A percentile compares a stretch with the other conserved stretches of the same genome.
Conservation (phyloP, 2,113 vertebrate species). For the Leucosticte australis region DNA sequence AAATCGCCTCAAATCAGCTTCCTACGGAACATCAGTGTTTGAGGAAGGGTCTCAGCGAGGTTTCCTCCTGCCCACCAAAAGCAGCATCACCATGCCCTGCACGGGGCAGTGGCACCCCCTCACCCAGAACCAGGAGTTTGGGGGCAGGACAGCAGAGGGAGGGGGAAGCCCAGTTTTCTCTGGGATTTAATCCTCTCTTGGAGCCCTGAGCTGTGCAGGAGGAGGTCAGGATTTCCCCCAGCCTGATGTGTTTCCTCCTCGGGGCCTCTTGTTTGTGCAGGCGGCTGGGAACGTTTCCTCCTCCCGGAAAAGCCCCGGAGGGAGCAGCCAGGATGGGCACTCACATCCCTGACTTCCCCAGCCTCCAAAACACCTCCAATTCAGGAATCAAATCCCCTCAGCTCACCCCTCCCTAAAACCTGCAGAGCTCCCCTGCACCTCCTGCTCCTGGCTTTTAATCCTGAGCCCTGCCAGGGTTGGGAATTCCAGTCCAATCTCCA, state of each 20-base stretch:
- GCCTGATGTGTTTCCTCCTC: background rate
- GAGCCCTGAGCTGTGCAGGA: background rate
- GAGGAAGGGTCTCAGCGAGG: accelerated
- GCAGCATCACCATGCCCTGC: accelerated
- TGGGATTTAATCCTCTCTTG: background rate
- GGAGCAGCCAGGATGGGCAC: background rate
- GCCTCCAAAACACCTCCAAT: accelerated
- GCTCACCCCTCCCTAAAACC: background rate
- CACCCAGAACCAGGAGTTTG: accelerated
- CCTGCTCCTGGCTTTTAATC: background rate
- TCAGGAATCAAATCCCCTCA: accelerated
- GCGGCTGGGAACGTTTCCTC: background rate
- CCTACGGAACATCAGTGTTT: accelerated
- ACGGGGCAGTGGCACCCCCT: accelerated
- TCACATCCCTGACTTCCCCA: accelerated
- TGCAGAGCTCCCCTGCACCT: background rate
- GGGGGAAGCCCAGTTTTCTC: accelerated
- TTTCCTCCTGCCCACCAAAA: background rate
- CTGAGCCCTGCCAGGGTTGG: accelerated
- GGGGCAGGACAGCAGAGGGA: background rate
- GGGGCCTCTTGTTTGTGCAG: background rate
- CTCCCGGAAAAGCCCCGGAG: background rate
- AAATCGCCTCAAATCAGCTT: background rate
- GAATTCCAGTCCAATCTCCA: background rate
- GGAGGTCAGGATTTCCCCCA: conserved; percentile 2